Conservation (phyloP, 2,113 vertebrate species). For the Festucalex cinctus region DNA sequence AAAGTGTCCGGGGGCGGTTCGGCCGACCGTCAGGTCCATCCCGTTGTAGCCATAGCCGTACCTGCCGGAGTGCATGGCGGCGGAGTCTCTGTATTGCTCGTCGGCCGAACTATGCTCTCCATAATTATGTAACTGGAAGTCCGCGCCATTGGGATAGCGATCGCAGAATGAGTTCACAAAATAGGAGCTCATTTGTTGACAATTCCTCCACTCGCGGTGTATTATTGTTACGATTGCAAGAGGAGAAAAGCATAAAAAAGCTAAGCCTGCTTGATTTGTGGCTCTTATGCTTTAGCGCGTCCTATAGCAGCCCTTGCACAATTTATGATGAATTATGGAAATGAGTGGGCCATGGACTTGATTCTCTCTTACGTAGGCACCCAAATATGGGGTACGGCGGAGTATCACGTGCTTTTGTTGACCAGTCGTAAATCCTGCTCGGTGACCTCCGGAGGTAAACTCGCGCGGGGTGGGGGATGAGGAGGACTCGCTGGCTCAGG, state of each 20-base stretch:
- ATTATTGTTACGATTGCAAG: constrained; percentile 60
- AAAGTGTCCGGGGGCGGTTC: constrained; percentile 88
- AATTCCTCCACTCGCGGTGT: constrained; percentile 56
- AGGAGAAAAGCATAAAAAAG: constrained; percentile 69
- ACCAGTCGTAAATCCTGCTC: constrained; percentile 99
- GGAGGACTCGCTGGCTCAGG: constrained; percentile 69
- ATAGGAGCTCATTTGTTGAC: constrained; percentile 99
- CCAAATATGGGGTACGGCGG: constrained; percentile 99
- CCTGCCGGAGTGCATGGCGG: constrained; percentile 97
- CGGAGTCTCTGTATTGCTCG: constrained; percentile 96
- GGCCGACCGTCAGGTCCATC: constrained; percentile 96
- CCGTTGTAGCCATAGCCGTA: constrained; percentile 98
- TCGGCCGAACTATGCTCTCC: constrained; percentile 93
- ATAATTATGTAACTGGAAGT: constrained; percentile 99
- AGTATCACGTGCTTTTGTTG: constrained; percentile 99
- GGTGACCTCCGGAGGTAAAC: constrained; percentile 99
- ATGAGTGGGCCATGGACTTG: constrained; percentile 99
- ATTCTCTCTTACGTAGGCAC: constrained; percentile 99
- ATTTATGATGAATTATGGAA: constrained; percentile 99
- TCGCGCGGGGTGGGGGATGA: constrained; percentile 86
- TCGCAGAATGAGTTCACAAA: constrained; percentile 99
- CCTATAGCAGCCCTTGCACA: constrained; percentile 98
- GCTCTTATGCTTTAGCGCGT: constrained; percentile 98
- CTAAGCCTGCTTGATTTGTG: constrained; percentile 98
- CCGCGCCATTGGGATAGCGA: constrained; percentile 99